phyloP scores from a whole-genome alignment of 2,888 invertebrate genomes.

The Glomeris marginata region DNA sequence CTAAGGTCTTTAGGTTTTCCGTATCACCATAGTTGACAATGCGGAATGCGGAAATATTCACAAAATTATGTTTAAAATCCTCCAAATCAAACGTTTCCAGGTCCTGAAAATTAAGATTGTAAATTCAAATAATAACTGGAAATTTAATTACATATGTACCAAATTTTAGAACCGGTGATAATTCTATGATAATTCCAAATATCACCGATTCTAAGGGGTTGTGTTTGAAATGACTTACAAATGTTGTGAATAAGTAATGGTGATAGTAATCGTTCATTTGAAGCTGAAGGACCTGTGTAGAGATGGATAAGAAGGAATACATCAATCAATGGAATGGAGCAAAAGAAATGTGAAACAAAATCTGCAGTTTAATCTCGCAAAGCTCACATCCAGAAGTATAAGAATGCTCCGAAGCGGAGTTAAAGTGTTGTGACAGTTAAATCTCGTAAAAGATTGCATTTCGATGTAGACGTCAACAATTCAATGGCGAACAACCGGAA shows the following conservation, averaged over 20 bases:
- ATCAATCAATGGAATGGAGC: neutral
- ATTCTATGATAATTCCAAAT: neutral
- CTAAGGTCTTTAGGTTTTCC: constrained; percentile 52
- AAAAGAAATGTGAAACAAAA: no score
- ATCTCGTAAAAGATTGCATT: neutral
- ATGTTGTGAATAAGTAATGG: constrained; percentile 88
- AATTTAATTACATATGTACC: no score
- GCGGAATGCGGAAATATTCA: constrained; percentile 88
- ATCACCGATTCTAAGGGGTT: neutral
- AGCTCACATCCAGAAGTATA: neutral
- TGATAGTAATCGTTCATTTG: constrained; percentile 94
- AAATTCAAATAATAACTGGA: neutral
- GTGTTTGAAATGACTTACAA: constrained; percentile 46
- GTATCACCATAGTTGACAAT: constrained; percentile 49
- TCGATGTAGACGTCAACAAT: neutral
- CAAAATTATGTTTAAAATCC: constrained; percentile 83
- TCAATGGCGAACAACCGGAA: neutral
- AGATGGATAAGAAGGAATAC: constrained; percentile 4
- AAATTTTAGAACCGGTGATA: neutral
- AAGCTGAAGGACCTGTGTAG: constrained; percentile 70
- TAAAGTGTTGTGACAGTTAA: no score
- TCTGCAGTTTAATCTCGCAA: no score
- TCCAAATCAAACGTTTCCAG: constrained; percentile 74
- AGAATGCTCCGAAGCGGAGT: neutral
- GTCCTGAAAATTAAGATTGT: constrained; percentile 41